A percentile compares a stretch with the other conserved stretches of the same genome.
phyloP scores from a whole-genome alignment of 1,140 invertebrate species.

The Heliothis subflexa region DNA sequence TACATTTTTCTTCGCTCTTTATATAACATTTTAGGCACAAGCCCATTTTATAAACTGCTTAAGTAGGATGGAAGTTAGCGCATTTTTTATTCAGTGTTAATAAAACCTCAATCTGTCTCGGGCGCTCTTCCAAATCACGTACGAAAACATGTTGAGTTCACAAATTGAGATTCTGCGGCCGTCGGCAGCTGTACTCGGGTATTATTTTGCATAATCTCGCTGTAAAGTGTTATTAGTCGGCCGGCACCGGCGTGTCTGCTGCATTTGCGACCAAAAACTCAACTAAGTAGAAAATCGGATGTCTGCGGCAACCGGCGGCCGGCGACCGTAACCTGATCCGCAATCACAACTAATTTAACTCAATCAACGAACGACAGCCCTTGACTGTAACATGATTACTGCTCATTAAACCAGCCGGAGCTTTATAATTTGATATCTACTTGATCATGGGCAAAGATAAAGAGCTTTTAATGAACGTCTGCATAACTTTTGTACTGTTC shows the following conservation, averaged over 20 bases:
- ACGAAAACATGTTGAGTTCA: constrained; percentile 40
- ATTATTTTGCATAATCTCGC: constrained; percentile 27
- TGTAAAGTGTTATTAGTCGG: constrained; percentile 37
- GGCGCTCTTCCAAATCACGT: constrained; percentile 37
- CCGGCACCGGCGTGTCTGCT: constrained; percentile 55
- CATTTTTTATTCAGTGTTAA: constrained; percentile 13
- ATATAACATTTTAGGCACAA: too few relatives aligned
- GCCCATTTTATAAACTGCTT: too few relatives aligned
- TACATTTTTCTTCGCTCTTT: too few relatives aligned
- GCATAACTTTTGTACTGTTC: constrained; percentile 22
- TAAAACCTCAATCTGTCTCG: constrained; percentile 25
- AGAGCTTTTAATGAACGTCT: constrained; percentile 43
- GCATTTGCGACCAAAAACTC: constrained; percentile 44
- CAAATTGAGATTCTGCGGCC: constrained; percentile 25
- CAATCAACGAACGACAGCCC: constrained; percentile 65
- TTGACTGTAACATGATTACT: constrained; percentile 62
- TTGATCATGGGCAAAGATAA: constrained; percentile 39
- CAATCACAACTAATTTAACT: constrained; percentile 73
- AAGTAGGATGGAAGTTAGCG: background rate
- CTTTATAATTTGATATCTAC: constrained; percentile 48
- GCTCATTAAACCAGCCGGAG: constrained; percentile 53
- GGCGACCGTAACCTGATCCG: constrained; percentile 66
- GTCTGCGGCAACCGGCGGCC: constrained; percentile 40
- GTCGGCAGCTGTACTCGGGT: constrained; percentile 13
- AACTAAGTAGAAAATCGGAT: constrained; percentile 57